Conservation (phyloP, 30 jellyfish, hydroid and myxozoan species). For the Hydractinia symbiolongicarpus region DNA sequence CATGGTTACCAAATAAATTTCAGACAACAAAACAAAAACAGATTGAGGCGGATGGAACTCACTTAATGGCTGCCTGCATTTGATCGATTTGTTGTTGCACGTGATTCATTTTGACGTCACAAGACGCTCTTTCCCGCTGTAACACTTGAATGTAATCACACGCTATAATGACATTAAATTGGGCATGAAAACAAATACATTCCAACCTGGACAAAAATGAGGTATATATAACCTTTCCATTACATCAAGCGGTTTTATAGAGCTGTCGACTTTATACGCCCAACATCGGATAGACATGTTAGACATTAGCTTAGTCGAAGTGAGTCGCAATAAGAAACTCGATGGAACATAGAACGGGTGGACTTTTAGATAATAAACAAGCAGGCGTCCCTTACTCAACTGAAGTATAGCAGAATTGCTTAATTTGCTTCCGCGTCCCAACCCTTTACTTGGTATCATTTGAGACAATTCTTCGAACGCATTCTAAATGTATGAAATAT, state of each 20-base stretch:
- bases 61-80: slow-evolving; percentile 30
- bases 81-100: slow-evolving; percentile 41
- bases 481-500: slow-evolving; percentile 18
- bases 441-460: slow-evolving; percentile 50
- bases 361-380: too few relatives aligned
- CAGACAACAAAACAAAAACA: not conserved
- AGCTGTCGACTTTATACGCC: too few relatives aligned
- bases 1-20: not conserved
- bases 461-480: slow-evolving; percentile 82
- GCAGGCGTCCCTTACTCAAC: slow-evolving; percentile 32
- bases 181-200: not conserved
- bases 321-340: too few relatives aligned
- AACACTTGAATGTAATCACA: slow-evolving; percentile 68
- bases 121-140: slow-evolving; percentile 45
- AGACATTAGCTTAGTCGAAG: too few relatives aligned
- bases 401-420: slow-evolving; percentile 85
- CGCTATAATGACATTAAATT: slow-evolving; percentile 26
- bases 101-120: slow-evolving; percentile 30
- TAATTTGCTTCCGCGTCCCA: slow-evolving; percentile 46
- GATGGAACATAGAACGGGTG: too few relatives aligned
- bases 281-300: too few relatives aligned
- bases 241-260: too few relatives aligned
- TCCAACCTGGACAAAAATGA: not conserved
- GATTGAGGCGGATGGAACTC: slow-evolving; percentile 9
- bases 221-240: too few relatives aligned